Evolutionary conservation across 2,888 invertebrate genomes (phyloP).

Genomic region (Leptothorax acervorum): DNA sequence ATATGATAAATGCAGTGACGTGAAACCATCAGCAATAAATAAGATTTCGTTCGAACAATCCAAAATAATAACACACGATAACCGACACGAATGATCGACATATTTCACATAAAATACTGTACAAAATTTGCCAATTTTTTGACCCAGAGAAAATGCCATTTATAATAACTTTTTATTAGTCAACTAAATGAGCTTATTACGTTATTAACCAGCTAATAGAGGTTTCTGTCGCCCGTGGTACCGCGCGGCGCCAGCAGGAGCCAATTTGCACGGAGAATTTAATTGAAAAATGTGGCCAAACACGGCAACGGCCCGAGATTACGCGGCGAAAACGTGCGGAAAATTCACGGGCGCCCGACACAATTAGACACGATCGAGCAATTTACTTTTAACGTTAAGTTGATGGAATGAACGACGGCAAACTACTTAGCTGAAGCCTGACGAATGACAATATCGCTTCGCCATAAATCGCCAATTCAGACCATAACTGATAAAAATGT

Average conservation of each 20-base stretch:
- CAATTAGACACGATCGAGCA: constrained; percentile 60
- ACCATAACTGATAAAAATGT: background rate
- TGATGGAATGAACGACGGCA: constrained; percentile 18
- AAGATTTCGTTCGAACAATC: constrained; percentile 73
- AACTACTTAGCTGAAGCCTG: background rate
- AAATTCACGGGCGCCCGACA: constrained; percentile 53
- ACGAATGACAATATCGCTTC: background rate
- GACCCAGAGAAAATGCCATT: constrained; percentile 23
- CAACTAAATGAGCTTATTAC: constrained; percentile 1
- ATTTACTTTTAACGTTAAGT: constrained; percentile 50
- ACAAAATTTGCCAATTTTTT: background rate
- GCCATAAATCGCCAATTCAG: background rate
- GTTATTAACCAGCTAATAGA: constrained; percentile 26
- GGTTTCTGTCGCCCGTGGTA: background rate
- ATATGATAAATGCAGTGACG: constrained; percentile 60
- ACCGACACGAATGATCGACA: background rate
- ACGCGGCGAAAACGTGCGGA: constrained; percentile 63
- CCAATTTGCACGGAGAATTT: constrained; percentile 80
- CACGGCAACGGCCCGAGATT: constrained; percentile 66
- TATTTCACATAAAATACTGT: background rate
- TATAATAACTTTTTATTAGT: background rate
- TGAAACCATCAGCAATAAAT: constrained; percentile 63
- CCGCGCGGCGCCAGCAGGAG: constrained; percentile 51
- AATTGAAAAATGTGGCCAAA: constrained; percentile 76
- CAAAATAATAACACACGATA: background rate